phyloP scores from a whole-genome alignment of 2,113 vertebrate species.

The Polypterus senegalus region DNA sequence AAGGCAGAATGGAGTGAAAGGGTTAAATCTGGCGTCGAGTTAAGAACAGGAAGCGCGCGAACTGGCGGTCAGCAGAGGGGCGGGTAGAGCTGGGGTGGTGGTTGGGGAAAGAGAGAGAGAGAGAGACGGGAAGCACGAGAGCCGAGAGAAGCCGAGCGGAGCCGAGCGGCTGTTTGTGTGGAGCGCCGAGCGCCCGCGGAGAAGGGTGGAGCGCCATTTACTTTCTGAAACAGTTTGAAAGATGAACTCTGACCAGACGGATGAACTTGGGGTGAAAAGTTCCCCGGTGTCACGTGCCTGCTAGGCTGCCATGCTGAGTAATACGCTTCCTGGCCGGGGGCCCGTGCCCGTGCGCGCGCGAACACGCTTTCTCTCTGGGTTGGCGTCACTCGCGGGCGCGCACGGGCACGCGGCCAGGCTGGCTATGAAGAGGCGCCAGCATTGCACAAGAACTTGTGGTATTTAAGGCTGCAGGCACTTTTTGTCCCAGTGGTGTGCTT shows the following conservation, averaged over 20 bases:
- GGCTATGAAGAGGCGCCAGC: conserved; percentile 1
- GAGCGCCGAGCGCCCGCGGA: neutral
- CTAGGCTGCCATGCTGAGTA: neutral
- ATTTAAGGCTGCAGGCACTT: neutral
- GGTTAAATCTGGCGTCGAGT: no score
- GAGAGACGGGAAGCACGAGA: neutral
- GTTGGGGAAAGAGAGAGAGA: no score
- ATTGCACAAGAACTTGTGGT: conserved; percentile 5
- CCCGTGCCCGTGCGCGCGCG: neutral
- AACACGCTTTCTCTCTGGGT: neutral
- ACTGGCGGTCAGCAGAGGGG: no score
- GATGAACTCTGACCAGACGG: conserved; percentile 2
- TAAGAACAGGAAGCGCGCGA: no score
- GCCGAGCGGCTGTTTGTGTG: neutral
- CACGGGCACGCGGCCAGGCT: neutral
- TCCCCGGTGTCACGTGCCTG: conserved; percentile 4
- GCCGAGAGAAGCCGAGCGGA: neutral
- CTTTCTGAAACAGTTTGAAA: conserved; percentile 2
- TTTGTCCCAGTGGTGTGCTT: neutral
- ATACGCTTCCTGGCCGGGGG: neutral
- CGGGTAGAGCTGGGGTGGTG: no score
- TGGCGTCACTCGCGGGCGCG: neutral
- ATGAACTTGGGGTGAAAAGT: conserved; percentile 5
- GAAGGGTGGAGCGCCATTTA: conserved; percentile 2
- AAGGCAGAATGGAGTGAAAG: no score